These are phyloP conservation scores for Salvelinus sp. DNA, from an alignment of 2,113 vertebrate genomes.

Conservation along the genomic window DNA sequence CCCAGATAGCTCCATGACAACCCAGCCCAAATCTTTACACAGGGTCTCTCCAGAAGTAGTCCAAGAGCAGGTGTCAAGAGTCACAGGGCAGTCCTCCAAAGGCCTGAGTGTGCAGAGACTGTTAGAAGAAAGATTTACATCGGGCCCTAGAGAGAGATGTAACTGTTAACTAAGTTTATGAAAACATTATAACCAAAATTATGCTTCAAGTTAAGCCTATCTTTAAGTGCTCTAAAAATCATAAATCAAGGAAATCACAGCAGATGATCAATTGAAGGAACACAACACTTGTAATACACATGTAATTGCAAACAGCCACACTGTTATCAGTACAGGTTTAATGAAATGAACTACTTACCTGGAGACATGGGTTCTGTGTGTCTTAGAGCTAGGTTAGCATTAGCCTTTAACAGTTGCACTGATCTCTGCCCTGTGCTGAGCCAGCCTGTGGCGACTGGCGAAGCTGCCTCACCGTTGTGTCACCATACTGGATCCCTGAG, in stretches of 20 bases:
- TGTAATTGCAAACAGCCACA: no score
- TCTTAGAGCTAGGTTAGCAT: conserved; percentile 26
- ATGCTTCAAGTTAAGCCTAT: no score
- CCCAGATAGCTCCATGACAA: background rate
- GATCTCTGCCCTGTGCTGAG: conserved; percentile 80
- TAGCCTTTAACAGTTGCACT: conserved; percentile 82
- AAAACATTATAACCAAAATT: no score
- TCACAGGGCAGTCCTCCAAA: background rate
- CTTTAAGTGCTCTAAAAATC: no score
- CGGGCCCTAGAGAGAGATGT: background rate
- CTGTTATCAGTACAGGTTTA: no score
- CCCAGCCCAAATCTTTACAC: background rate
- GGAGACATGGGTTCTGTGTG: background rate
- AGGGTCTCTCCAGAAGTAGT: background rate
- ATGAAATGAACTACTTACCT: background rate
- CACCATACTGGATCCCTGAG: conserved; percentile 91
- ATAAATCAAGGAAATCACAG: no score
- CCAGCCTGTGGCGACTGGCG: conserved; percentile 78
- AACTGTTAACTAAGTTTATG: background rate
- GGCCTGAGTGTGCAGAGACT: background rate
- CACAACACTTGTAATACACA: no score
- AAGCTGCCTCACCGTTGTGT: conserved; percentile 84
- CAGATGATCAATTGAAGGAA: no score
- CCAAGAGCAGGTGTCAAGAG: background rate
- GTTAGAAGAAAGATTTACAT: background rate